Percentiles rank a stretch among this genome's conserved stretches.
Evolutionary conservation across 2,797 vertebrate species (phyloP).

Genomic region (Loris lydekkerianus): DNA sequence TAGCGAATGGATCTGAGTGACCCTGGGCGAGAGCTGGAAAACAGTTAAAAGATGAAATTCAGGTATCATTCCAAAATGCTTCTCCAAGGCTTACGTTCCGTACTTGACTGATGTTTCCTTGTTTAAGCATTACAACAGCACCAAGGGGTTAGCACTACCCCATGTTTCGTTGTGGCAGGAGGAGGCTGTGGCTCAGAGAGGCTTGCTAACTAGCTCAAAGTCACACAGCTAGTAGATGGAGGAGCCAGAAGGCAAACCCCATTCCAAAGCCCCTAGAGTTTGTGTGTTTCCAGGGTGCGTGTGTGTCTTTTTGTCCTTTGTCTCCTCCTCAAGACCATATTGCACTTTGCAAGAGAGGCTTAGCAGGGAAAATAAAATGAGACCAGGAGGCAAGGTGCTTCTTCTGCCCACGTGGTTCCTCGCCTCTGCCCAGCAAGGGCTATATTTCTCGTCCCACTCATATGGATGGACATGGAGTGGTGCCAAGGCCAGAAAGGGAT

Average conservation of each 20-base stretch:
- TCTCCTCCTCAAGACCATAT: neutral
- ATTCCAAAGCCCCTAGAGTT: neutral
- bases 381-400: neutral
- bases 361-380: neutral
- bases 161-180: neutral
- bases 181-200: neutral
- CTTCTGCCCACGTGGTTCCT: accelerated
- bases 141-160: too few species aligned
- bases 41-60: neutral
- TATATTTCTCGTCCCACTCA: neutral
- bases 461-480: neutral
- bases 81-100: neutral
- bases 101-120: neutral
- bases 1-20: neutral
- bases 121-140: neutral
- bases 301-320: neutral
- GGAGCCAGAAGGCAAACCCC: neutral
- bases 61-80: neutral
- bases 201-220: neutral
- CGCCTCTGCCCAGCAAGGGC: neutral
- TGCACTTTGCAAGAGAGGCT: neutral
- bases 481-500: neutral
- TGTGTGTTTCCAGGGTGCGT: accelerated
- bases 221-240: neutral
- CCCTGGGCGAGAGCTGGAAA: neutral